Base-by-base conservation (phyloP, 2,888 invertebrate species). In the Teleogryllus oceanicus region DNA sequence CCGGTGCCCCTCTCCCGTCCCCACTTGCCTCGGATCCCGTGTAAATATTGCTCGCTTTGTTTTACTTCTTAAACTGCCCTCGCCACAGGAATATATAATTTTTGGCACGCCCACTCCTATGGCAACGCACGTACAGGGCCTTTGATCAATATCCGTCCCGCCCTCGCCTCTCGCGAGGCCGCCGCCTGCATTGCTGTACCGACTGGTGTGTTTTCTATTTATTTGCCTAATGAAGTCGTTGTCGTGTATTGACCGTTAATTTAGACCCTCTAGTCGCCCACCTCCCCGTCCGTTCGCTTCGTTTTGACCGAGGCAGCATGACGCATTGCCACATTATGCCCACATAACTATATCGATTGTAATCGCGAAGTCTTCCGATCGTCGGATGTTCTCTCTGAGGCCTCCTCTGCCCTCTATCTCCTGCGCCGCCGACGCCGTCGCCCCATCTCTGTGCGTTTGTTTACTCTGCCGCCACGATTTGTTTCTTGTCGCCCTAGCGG, bases 401-500 rank as follows among this genome's bases (percentile, higher is more conserved):
- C 62, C 5, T 2, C 62, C 62, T 18, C 62, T 62, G 11, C 62
- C 62, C 13, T 18, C 62, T 16, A 13, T 62, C 62, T 18, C 62
- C n/a, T 37, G 5, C 37, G 37, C 37, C 37, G 37, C 37, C 37
- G 5, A 10, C 62, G 62, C 62, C 62, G n/a, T 62, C 62, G 13
- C n/a, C 62, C 62, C 37, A 37, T 37, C 62, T 62, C 62, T 62
- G 62, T 62, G 62, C n/a, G 62, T 62, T 62, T 62, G 62, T n/a
- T 62, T 62, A 62, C 62, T 62, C n/a, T 62, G 16, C 62, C 16
- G 62, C 62, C 11, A 18, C 62, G 62, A 62, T 62, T 62, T 62
- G 62, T 62, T 62, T 62, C 62, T 62, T 62, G 62, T 62, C 62
- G 62, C 62, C 62, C 62, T 62, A 62, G 62, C 62, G 62, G 62